These are phyloP conservation scores for Scytalopus superciliaris DNA, from an alignment of 2,113 vertebrate species.

Conservation along the genomic window DNA sequence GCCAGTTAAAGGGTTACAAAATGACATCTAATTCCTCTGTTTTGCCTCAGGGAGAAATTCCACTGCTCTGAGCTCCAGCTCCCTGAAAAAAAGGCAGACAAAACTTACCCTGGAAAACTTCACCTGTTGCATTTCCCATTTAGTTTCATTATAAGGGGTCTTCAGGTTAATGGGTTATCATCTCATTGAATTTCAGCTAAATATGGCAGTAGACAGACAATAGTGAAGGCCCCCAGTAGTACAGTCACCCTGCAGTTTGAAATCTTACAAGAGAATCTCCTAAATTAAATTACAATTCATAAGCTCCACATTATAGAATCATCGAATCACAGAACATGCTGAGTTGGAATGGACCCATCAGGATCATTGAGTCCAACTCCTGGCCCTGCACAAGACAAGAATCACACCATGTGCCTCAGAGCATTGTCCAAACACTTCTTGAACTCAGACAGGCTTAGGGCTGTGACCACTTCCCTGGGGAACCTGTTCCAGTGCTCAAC, in stretches of 20 bases:
- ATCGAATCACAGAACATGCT: not conserved
- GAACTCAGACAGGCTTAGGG: not conserved
- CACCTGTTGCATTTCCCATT: not conserved
- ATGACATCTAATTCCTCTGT: not conserved
- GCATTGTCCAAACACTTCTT: not conserved
- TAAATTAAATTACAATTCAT: not conserved
- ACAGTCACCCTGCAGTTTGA: not conserved
- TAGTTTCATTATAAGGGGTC: not conserved
- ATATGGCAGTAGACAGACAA: not conserved
- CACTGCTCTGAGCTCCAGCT: not conserved
- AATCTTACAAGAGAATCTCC: not conserved
- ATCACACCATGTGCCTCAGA: not conserved
- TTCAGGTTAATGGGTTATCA: not conserved
- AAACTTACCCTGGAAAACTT: not conserved
- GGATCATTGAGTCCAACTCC: not conserved
- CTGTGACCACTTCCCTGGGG: not conserved
- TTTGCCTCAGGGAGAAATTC: not conserved
- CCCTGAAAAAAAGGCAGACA: not conserved
- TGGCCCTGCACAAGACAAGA: not conserved
- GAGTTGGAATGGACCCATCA: not conserved
- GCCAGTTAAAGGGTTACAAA: not conserved
- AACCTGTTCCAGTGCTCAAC: rapidly evolving
- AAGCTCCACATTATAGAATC: not conserved
- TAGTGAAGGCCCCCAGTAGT: not conserved
- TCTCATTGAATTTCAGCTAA: not conserved